Evolutionary conservation across 2,797 vertebrate genomes (phyloP).

Genomic region (Danio kyathit): DNA sequence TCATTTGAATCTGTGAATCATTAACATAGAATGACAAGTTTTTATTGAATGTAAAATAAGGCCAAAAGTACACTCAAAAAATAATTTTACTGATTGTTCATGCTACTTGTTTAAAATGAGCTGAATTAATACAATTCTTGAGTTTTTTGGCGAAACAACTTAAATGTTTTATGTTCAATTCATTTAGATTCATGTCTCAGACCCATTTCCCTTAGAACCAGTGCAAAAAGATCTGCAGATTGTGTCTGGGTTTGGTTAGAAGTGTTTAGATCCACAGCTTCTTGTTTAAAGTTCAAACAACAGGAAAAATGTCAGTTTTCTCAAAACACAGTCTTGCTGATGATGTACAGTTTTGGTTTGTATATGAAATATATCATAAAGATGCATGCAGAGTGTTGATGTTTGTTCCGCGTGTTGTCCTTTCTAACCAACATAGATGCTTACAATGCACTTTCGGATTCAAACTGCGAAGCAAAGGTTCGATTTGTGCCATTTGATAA

Average conservation of each 20-base stretch:
- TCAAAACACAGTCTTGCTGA: background rate
- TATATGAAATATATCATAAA: background rate
- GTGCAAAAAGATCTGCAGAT: background rate
- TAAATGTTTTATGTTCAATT: too few relatives aligned
- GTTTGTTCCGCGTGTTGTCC: background rate
- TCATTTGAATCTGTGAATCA: too few relatives aligned
- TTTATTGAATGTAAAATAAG: slow-evolving; percentile 3
- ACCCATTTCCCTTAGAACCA: background rate
- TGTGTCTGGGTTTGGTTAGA: slow-evolving; percentile 2
- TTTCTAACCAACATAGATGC: background rate
- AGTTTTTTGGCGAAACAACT: too few relatives aligned
- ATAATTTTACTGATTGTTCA: too few relatives aligned
- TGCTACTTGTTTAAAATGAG: too few relatives aligned
- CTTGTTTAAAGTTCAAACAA: slow-evolving; percentile 5
- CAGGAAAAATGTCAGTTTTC: slow-evolving; percentile 8
- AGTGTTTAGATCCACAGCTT: slow-evolving; percentile 2
- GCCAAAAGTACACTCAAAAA: too few relatives aligned
- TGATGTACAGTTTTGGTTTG: slow-evolving; percentile 28
- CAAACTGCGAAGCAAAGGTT: background rate
- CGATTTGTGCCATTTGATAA: slow-evolving; percentile 3
- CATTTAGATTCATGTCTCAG: background rate
- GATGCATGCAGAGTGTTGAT: background rate
- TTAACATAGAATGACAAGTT: background rate
- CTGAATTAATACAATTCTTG: too few relatives aligned
- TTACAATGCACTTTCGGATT: background rate